These are phyloP conservation scores for Ganaspis brasiliensis DNA, from an alignment of 2,888 invertebrate genomes.

Conservation along the genomic window DNA sequence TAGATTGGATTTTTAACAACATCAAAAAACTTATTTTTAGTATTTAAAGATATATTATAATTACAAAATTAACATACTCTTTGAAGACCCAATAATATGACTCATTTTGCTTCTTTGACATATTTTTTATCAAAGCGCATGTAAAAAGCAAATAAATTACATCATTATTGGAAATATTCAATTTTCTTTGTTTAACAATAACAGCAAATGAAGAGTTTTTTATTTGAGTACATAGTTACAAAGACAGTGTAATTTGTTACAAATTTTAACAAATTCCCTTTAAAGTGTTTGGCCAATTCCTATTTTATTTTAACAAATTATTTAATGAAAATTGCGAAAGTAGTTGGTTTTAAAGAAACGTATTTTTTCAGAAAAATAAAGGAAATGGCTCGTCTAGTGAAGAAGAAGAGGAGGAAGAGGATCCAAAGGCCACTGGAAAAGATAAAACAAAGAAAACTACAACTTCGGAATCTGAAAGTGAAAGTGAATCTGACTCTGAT, in stretches of 20 bases:
- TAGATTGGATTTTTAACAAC: no score
- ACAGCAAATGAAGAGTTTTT: no score
- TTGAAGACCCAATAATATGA: no score
- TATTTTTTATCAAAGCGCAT: not conserved
- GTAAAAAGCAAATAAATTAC: not conserved
- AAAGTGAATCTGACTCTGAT: slow-evolving; percentile 76
- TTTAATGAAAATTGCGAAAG: slow-evolving; percentile 14
- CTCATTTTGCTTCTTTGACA: not conserved
- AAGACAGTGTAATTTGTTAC: no score
- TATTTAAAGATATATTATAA: no score
- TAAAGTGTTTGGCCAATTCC: no score
- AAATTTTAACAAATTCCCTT: no score
- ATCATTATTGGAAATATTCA: not conserved
- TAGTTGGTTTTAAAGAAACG: not conserved
- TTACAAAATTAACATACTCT: no score
- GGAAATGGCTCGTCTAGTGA: slow-evolving; percentile 82
- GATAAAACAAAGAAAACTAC: slow-evolving; percentile 82
- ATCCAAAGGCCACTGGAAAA: slow-evolving; percentile 82
- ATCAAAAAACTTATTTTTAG: no score
- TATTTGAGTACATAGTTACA: no score
- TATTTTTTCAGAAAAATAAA: slow-evolving; percentile 74
- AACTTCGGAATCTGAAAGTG: slow-evolving; percentile 77
- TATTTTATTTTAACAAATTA: no score
- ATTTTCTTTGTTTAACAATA: not conserved
- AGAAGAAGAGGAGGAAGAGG: slow-evolving; percentile 84